These are phyloP conservation scores for Drosophila subquinaria DNA, from an alignment of 2,888 invertebrate species.

Conservation along the genomic window DNA sequence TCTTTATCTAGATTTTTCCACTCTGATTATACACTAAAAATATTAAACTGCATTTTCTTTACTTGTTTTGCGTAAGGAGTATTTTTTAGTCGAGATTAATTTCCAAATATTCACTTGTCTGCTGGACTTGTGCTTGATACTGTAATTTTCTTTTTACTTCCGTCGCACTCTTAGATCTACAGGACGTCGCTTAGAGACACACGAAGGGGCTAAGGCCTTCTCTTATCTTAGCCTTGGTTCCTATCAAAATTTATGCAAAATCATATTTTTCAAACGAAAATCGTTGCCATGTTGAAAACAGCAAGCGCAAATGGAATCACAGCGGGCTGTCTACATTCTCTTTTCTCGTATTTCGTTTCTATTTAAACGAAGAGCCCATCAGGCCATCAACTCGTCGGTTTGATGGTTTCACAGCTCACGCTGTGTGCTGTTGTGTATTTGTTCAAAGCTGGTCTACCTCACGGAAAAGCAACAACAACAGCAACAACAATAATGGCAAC, in stretches of 20 bases:
- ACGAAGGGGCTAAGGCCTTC: constrained; percentile 28
- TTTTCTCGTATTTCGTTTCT: constrained; percentile 46
- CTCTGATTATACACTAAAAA: neutral
- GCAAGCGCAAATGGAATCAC: constrained; percentile 74
- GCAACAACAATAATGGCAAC: constrained; percentile 33
- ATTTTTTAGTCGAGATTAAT: neutral
- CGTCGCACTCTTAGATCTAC: constrained; percentile 35
- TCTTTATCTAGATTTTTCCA: neutral
- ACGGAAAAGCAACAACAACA: constrained; percentile 43
- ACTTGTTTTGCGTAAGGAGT: constrained; percentile 4
- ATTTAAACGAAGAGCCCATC: constrained; percentile 57
- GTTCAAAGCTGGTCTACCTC: constrained; percentile 74
- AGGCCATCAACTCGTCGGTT: constrained; percentile 46
- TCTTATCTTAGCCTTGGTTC: constrained; percentile 64
- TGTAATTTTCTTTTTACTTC: constrained; percentile 49
- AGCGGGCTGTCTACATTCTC: constrained; percentile 62
- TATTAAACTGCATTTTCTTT: neutral
- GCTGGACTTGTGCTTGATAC: constrained; percentile 4
- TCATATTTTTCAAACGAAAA: constrained; percentile 72
- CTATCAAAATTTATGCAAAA: constrained; percentile 76
- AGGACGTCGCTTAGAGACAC: constrained; percentile 41
- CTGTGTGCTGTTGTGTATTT: constrained; percentile 58
- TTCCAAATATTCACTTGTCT: neutral
- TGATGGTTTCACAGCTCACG: constrained; percentile 29
- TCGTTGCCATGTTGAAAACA: constrained; percentile 44